Evolutionary conservation across 2,797 vertebrate species (phyloP).

Genomic region (Chaenodraco wilsoni): DNA sequence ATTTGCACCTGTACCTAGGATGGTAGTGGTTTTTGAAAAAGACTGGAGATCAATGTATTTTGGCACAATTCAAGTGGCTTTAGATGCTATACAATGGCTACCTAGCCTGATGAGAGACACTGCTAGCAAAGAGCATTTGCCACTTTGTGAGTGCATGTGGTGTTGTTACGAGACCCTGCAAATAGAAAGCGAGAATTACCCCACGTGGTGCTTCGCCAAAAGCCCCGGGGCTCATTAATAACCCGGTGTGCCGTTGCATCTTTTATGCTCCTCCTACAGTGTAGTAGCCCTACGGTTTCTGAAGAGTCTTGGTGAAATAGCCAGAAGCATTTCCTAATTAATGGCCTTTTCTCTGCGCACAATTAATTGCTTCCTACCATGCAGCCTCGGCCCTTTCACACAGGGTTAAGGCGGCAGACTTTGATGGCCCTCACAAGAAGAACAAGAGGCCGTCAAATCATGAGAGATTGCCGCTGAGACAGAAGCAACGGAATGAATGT

Average conservation of each 20-base stretch:
- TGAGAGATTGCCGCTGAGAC: constrained; percentile 58
- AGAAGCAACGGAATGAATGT: constrained; percentile 44
- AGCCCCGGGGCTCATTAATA: constrained; percentile 75
- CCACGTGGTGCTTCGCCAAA: constrained; percentile 49
- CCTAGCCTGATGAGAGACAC: constrained; percentile 37
- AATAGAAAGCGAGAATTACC: constrained; percentile 67
- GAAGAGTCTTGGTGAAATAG: constrained; percentile 72
- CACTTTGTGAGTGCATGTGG: constrained; percentile 49
- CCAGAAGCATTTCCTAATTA: constrained; percentile 79
- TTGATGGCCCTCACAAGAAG: constrained; percentile 70
- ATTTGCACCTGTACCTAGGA: constrained; percentile 1
- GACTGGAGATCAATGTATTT: neutral
- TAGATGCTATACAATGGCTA: constrained; percentile 27
- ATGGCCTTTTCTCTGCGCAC: constrained; percentile 69
- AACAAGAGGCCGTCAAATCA: constrained; percentile 65
- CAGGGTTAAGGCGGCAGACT: constrained; percentile 60
- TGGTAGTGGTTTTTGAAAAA: neutral
- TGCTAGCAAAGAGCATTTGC: constrained; percentile 62
- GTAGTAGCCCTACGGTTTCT: constrained; percentile 65
- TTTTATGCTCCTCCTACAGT: constrained; percentile 59
- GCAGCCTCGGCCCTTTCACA: constrained; percentile 63
- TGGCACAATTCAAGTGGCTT: constrained; percentile 17
- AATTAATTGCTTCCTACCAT: constrained; percentile 76
- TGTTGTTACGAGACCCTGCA: constrained; percentile 50
- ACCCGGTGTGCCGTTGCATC: constrained; percentile 73